Evolutionary conservation across 2,797 vertebrate genomes (phyloP).

Genomic region (Carduelis carduelis): DNA sequence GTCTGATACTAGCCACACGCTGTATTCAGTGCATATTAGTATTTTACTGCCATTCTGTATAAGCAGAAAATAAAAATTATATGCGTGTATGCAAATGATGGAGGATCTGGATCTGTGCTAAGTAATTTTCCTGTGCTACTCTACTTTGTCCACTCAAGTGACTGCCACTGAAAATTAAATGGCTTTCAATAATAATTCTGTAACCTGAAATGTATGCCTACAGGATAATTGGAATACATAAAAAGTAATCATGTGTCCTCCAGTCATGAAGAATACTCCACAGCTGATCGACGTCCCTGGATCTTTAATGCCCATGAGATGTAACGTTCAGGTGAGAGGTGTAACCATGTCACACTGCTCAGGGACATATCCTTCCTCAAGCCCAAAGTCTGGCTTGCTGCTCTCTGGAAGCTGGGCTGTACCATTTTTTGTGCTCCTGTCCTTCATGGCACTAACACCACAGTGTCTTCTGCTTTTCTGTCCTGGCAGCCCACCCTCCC

Average conservation of each 20-base stretch:
- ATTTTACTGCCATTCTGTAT: conserved; percentile 16
- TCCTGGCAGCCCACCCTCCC: not conserved
- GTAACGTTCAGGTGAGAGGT: not conserved
- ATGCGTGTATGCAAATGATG: conserved; percentile 52
- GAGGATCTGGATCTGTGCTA: conserved; percentile 33
- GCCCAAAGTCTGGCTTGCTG: not conserved
- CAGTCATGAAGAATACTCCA: conserved; percentile 24
- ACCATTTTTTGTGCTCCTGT: not conserved
- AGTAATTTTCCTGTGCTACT: conserved; percentile 61
- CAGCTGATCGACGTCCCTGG: not conserved
- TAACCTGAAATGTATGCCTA: conserved; percentile 69
- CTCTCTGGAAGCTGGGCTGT: not conserved
- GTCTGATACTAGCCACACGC: conserved; percentile 4
- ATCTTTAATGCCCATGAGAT: conserved; percentile 33
- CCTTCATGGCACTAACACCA: not conserved
- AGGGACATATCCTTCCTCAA: not conserved
- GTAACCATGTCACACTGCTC: not conserved
- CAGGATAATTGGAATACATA: conserved; percentile 71
- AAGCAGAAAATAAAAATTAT: conserved; percentile 64
- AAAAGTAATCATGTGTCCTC: conserved; percentile 65
- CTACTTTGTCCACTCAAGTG: conserved; percentile 64
- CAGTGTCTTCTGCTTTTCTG: not conserved
- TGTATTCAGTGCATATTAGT: conserved; percentile 1
- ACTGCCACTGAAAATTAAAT: conserved; percentile 72
- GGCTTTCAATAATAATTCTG: conserved; percentile 71